These are phyloP conservation scores for Hedychridium roseum DNA, from an alignment of 2,888 invertebrate genomes.

Conservation along the genomic window DNA sequence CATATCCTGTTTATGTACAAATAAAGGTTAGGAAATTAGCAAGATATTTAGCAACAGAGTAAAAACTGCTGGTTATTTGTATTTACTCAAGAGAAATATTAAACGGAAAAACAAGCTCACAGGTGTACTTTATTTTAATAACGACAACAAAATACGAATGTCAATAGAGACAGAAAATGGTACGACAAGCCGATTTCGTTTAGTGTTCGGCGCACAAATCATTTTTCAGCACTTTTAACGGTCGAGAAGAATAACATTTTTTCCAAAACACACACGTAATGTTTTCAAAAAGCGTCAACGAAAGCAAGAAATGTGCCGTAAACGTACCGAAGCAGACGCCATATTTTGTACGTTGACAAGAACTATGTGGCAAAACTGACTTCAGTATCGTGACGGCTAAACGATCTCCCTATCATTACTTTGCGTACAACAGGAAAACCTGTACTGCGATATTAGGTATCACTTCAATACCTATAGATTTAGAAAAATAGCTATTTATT, in stretches of 20 bases:
- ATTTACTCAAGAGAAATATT: no score
- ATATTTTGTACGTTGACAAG: conserved; percentile 45
- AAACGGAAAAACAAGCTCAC: no score
- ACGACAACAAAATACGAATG: conserved; percentile 11
- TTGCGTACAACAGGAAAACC: no score
- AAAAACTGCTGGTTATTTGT: not conserved
- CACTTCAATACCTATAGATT: no score
- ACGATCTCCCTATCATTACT: no score
- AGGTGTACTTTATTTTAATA: not conserved
- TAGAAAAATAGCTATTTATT: no score
- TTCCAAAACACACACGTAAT: conserved; percentile 16
- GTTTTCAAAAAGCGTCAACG: conserved; percentile 14
- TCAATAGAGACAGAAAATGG: no score
- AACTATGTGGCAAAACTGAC: no score
- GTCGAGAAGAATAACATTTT: conserved; percentile 17
- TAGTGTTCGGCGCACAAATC: no score
- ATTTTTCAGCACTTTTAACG: not conserved
- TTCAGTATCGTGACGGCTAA: no score
- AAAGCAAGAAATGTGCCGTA: conserved; percentile 13
- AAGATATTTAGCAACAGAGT: not conserved
- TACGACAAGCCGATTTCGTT: no score
- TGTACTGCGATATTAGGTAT: no score
- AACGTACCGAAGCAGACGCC: conserved; percentile 62
- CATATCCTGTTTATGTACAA: not conserved
- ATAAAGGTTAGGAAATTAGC: not conserved